These are phyloP conservation scores for Sesia apiformis DNA, from an alignment of 2,888 invertebrate genomes.

Conservation along the genomic window DNA sequence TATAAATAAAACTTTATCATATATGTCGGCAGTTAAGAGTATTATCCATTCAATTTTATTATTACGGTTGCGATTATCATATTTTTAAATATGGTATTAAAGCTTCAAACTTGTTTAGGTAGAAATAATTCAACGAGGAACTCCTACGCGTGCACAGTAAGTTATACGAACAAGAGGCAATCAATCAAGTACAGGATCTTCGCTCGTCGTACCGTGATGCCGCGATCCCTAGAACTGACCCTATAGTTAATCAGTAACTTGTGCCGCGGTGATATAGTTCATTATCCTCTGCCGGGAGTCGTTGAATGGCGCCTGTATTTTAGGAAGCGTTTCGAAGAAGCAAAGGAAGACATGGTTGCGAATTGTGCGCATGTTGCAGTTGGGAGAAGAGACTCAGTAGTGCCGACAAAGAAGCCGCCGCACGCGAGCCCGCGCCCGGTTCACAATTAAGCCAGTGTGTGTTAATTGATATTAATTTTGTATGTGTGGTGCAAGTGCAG, in stretches of 20 bases:
- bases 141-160: neutral
- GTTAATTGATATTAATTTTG: slow-evolving; percentile 73
- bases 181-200: slow-evolving; percentile 50
- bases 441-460: slow-evolving; percentile 72
- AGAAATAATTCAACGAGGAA: neutral
- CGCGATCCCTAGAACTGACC: slow-evolving; percentile 47
- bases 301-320: slow-evolving; percentile 61
- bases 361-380: slow-evolving; percentile 36
- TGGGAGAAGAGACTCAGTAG: slow-evolving; percentile 29
- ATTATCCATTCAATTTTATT: no score
- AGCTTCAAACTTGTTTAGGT: no score
- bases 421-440: slow-evolving; percentile 66
- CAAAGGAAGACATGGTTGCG: slow-evolving; percentile 39
- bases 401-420: slow-evolving; percentile 69
- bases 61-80: no score
- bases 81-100: neutral
- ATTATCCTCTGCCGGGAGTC: slow-evolving; percentile 27
- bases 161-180: slow-evolving; percentile 7
- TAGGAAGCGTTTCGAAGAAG: slow-evolving; percentile 68
- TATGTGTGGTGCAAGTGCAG: slow-evolving; percentile 48
- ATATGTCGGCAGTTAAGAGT: no score
- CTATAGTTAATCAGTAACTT: slow-evolving; percentile 29
- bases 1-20: no score
- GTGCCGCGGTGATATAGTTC: slow-evolving; percentile 28
- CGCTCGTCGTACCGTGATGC: slow-evolving; percentile 63